Percentiles rank a stretch among this genome's conserved stretches.
Evolutionary conservation across 2,113 vertebrate genomes (phyloP).

Genomic region (Microcebus jonahi): DNA sequence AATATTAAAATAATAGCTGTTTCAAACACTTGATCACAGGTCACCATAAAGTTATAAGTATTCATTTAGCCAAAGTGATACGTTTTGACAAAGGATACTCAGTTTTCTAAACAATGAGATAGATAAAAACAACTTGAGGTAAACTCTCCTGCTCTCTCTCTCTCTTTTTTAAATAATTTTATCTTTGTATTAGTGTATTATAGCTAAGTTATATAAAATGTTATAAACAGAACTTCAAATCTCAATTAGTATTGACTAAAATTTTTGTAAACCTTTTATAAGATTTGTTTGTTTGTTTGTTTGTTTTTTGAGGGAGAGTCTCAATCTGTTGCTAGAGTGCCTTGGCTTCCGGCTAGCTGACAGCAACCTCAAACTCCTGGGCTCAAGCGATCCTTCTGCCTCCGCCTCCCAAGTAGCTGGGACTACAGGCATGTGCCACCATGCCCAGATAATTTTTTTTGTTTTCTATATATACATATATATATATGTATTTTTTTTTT

Average conservation of each 20-base stretch:
- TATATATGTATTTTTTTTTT: no score
- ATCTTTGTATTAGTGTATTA: neutral
- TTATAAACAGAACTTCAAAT: neutral
- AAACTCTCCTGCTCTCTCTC: neutral
- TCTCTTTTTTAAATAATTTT: neutral
- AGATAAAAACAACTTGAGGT: neutral
- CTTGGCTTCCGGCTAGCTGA: no score
- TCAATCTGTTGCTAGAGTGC: no score
- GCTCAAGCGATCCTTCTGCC: no score
- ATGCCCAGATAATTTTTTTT: no score
- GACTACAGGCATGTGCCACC: no score
- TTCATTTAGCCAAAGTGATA: neutral
- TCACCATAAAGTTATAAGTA: neutral
- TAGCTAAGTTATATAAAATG: neutral
- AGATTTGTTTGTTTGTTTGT: neutral
- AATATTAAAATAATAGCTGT: neutral
- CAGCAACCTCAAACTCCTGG: no score
- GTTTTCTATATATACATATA: no score
- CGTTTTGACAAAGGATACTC: neutral
- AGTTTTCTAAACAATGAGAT: neutral
- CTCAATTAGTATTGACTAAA: neutral
- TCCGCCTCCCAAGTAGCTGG: no score
- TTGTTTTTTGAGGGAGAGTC: no score
- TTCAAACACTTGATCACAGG: neutral
- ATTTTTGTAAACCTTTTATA: neutral